Conservation (phyloP, 2,888 invertebrate species). For the Spilosoma lubricipeda region DNA sequence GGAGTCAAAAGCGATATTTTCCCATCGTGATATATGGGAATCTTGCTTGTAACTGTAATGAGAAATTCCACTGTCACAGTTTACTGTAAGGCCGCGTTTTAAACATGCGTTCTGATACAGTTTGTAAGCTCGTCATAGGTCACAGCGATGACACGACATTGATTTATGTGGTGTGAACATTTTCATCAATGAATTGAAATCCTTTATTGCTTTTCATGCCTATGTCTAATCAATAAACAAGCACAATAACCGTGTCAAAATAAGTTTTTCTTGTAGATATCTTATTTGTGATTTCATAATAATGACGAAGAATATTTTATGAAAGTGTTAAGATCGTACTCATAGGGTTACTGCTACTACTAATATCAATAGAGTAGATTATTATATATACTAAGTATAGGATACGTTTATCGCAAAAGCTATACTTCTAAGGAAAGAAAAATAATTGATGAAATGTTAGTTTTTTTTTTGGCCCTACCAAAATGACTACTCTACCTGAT, state of each 20-base stretch:
- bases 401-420: no score
- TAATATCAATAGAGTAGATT: no score
- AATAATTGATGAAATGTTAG: neutral
- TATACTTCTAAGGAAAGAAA: no score
- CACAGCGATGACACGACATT: conserved; percentile 38
- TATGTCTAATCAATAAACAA: neutral
- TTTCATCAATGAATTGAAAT: conserved; percentile 15
- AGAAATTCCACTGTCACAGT: conserved; percentile 84
- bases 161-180: conserved; percentile 24
- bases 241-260: neutral
- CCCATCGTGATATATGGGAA: conserved; percentile 81
- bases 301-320: no score
- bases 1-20: conserved; percentile 81
- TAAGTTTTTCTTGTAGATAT: no score
- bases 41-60: conserved; percentile 80
- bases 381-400: no score
- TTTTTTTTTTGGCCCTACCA: no score
- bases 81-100: conserved; percentile 75
- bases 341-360: no score
- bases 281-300: no score
- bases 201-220: conserved; percentile 5
- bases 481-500: no score
- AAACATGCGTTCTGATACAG: conserved; percentile 54
- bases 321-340: no score
- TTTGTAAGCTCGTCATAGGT: conserved; percentile 52